A percentile compares a stretch with the other conserved stretches of the same genome.
These are phyloP conservation scores for Graptemys geographica DNA, from an alignment of 2,797 vertebrate genomes.

Conservation along the genomic window DNA sequence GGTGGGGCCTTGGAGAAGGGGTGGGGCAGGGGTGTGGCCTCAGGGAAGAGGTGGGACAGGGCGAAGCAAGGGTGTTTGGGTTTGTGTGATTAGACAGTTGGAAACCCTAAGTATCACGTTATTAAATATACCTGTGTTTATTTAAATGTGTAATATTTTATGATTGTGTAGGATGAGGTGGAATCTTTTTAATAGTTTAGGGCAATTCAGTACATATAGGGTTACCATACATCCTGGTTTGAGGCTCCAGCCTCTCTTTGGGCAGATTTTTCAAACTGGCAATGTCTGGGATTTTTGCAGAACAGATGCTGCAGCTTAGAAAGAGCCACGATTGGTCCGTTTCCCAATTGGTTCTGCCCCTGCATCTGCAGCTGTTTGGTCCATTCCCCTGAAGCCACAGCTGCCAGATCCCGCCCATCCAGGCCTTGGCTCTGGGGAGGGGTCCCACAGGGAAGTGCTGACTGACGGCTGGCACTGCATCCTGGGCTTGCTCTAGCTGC, in stretches of 20 bases:
- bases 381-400: background rate
- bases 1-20: too few relatives aligned
- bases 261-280: background rate
- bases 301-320: background rate
- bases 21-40: too few relatives aligned
- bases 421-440: background rate
- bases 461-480: too few relatives aligned
- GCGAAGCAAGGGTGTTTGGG: too few relatives aligned
- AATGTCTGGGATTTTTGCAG: background rate
- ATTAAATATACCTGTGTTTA: constrained; percentile 27
- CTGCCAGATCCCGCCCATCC: background rate
- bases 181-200: constrained; percentile 5
- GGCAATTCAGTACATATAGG: background rate
- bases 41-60: too few relatives aligned
- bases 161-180: background rate
- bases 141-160: background rate
- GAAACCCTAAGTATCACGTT: background rate
- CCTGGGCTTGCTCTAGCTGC: too few relatives aligned
- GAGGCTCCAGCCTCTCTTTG: background rate
- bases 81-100: too few relatives aligned
- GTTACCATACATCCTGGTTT: background rate
- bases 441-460: background rate
- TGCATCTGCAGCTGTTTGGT: background rate
- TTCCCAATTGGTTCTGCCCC: background rate
- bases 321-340: background rate